Base-by-base conservation (phyloP, 2,113 vertebrate species). In the Syngnathoides biaculeatus region DNA sequence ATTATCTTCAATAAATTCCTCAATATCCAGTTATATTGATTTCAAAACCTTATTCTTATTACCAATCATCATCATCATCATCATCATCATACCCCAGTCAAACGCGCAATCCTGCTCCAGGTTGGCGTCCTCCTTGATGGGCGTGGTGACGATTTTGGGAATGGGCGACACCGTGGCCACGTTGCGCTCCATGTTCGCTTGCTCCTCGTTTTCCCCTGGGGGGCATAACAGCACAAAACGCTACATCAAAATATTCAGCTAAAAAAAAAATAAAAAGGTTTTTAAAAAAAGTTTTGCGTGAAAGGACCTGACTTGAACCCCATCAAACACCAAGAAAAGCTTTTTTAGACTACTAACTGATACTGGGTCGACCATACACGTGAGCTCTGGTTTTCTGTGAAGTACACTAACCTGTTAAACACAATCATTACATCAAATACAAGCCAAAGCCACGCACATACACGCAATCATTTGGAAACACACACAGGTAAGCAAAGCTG, bases 131-230 rank as follows among this genome's bases (percentile, higher is more conserved):
- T 92, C 90, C 78, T 89, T 90, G 74, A 90, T 90, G 72, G 89
- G 73, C 0, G 89, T 89, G 71, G 89, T 89, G 82, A 90, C 83
- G 38, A 90, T 91, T 84, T 88, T 89, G 6, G 92, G 91, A 39
- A 92, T 87, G 64, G 89, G 82, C 0, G 86, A 86, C 64, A 70
- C 73, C 17, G 86, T 60, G 10, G 85, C 82, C 78, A 86, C 52
- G 79, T 64, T 86, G 64, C 65, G 62, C n/a, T 90, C 89, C 42
- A 61, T 68, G 71, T 79, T 77, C 45, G 24, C 87, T 79, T 89
- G 88, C 10, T 70, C 83, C 7, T 52, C 71, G 40, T 86, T 64
- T 1, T 71, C 82, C 35, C 45, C 84, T 84, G 20, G 22, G 71
- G 61, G 38, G 40, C 22, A 40, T 4, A 22, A 62, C 0, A 9